Evolutionary conservation across 2,113 vertebrate species (phyloP).

Genomic region (Mus pahari): DNA sequence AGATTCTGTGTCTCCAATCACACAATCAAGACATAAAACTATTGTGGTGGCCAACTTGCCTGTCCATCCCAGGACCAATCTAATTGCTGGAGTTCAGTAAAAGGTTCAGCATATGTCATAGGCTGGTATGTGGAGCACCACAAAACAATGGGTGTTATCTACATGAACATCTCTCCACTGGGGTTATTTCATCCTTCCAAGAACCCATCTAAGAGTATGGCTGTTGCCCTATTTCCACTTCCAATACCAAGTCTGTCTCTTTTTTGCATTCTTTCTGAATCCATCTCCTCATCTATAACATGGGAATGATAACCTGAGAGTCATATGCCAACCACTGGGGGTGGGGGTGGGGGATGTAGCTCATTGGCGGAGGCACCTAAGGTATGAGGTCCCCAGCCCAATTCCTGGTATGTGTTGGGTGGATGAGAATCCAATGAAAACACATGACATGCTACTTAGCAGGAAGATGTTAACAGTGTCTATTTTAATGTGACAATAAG

Average conservation of each 20-base stretch:
- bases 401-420: too few species aligned
- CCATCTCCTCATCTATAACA: constrained; percentile 30
- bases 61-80: background rate
- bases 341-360: background rate
- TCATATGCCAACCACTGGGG: background rate
- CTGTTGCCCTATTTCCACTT: background rate
- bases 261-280: constrained; percentile 34
- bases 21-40: background rate
- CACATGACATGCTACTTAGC: background rate
- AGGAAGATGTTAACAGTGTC: background rate
- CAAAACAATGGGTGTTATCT: background rate
- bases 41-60: background rate
- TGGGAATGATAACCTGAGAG: background rate
- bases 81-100: background rate
- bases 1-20: background rate
- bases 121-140: background rate
- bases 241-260: background rate
- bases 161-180: background rate
- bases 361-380: background rate
- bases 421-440: background rate
- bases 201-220: background rate
- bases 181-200: background rate
- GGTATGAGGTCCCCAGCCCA: background rate
- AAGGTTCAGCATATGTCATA: background rate
- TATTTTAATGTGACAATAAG: background rate